Base-by-base conservation (phyloP, 2,797 vertebrate species). In the Botia kubotai region DNA sequence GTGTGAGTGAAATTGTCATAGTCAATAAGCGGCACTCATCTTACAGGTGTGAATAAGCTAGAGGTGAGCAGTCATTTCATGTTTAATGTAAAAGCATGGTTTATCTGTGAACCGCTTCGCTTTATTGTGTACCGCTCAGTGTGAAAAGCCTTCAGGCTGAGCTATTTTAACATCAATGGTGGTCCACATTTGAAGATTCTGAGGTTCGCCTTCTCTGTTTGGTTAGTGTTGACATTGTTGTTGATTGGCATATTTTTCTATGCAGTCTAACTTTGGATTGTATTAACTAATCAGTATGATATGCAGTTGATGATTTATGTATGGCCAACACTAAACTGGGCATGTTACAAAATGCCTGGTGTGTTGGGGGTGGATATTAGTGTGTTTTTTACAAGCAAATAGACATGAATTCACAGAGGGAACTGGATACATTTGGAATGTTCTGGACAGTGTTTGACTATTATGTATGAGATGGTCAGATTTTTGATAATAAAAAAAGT, bases 261-360 rank as follows among this genome's bases (percentile, higher is more conserved):
- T 58, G 57, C 11, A 17, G 48, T 69, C 60, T 50, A 52, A 17
- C 74, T 75, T 39, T 12, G 53, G 75, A 48, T n/a, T 43, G 50
- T 17, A 46, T 67, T 16, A 79, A 11, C 60, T 13, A 4, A 58
- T 55, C 36, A 13, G 48, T 11, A 55, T 78, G 75, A 13, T 58
- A 19, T 50, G 53, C 68, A 17, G 8, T 55, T 39, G 58, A 36
- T 71, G 52, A 69, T 63, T 85, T 58, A 72, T 48, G 39, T 62
- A 58, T 82, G 76, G 82, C 43, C 77, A 77, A 75, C 29, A 19
- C 19, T 16, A 43, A 29, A 19, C 60, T 6, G 26, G 58, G 60
- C 13, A 13, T 60, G 17, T 50, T 48, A 23, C 36, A 60, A 29
- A 46, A 57, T 10, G 21, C 62, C 60, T 65, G 46, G 48, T 16